phyloP scores from a whole-genome alignment of 2,797 vertebrate species.

The Eidolon dupreanum region DNA sequence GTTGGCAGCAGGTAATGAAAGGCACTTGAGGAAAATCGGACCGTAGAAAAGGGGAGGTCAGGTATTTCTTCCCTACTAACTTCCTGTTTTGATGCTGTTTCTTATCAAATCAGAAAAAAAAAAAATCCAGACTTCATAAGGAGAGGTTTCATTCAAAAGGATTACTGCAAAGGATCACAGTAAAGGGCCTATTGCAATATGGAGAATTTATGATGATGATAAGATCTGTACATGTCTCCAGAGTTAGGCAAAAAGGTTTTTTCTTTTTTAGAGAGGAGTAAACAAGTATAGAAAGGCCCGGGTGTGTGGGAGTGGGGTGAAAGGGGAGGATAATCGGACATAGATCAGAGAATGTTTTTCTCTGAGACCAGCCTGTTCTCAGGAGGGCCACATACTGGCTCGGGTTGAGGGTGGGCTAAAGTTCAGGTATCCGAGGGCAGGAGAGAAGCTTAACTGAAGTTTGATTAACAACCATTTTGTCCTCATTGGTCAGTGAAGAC shows the following conservation, averaged over 20 bases:
- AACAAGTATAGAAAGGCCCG: background rate
- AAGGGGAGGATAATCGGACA: rapidly evolving
- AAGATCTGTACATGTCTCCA: background rate
- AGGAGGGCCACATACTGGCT: background rate
- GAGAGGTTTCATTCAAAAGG: background rate
- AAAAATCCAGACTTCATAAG: background rate
- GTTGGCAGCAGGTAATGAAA: background rate
- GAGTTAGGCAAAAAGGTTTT: background rate
- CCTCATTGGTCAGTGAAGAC: background rate
- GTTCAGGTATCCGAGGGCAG: background rate
- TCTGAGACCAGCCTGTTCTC: background rate
- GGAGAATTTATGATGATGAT: background rate
- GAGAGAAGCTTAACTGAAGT: background rate
- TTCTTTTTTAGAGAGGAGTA: background rate
- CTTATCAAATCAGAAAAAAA: background rate
- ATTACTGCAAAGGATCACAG: background rate
- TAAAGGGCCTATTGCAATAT: background rate
- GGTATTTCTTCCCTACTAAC: background rate
- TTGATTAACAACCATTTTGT: background rate
- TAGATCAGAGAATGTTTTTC: background rate
- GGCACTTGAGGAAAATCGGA: background rate
- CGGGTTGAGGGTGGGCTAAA: background rate
- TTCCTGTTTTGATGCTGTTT: background rate
- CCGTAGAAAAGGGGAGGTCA: background rate
- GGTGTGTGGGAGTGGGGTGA: too few species aligned